Conservation (phyloP, 2,797 vertebrate genomes). For the Pyrocephalus nanus region DNA sequence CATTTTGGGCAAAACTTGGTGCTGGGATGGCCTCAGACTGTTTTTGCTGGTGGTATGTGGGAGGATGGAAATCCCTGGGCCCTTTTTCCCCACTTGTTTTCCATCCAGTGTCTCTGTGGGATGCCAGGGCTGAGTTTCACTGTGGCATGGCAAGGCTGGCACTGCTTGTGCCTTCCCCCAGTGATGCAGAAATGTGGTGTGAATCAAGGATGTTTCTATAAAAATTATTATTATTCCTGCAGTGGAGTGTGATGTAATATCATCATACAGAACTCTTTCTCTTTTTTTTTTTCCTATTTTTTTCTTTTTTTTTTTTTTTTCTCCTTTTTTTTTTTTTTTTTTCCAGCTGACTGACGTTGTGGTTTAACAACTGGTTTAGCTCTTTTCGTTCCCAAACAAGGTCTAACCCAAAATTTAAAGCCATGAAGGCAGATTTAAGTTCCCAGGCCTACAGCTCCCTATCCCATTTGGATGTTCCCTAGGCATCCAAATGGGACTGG, state of each 20-base stretch:
- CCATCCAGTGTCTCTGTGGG: neutral
- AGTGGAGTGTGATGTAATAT: neutral
- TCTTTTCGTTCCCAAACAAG: neutral
- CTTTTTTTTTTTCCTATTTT: fast-evolving
- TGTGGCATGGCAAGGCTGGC: neutral
- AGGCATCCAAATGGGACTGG: neutral
- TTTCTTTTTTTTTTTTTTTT: too few species aligned
- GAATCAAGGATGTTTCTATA: neutral
- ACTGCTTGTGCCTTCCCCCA: neutral
- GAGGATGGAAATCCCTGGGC: neutral
- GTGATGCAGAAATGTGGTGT: neutral
- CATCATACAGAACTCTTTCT: neutral
- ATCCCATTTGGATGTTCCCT: neutral
- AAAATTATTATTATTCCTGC: neutral
- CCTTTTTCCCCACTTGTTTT: fast-evolving
- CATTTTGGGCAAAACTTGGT: neutral
- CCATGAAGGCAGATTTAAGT: neutral
- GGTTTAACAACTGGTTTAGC: neutral
- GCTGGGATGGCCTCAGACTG: neutral
- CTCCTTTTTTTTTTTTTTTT: neutral
- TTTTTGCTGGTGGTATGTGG: neutral
- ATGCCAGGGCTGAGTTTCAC: neutral
- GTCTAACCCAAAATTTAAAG: neutral
- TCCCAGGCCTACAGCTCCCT: neutral
- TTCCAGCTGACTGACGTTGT: fast-evolving